phyloP scores from a whole-genome alignment of 2,113 vertebrate species.

The Syngnathus scovelli region DNA sequence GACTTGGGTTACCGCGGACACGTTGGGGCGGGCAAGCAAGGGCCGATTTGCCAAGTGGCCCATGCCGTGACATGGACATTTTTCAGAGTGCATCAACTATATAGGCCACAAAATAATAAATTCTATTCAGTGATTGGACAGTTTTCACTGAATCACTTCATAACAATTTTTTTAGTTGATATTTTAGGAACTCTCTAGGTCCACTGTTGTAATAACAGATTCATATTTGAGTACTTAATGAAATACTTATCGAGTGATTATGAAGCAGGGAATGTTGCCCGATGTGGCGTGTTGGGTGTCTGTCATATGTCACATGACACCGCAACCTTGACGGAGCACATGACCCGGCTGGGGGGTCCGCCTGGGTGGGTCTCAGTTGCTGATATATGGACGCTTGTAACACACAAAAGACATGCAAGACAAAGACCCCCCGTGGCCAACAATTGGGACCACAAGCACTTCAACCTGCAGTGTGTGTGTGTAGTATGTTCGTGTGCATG shows the following conservation, averaged over 20 bases:
- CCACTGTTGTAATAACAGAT: too few species aligned
- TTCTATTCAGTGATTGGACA: too few species aligned
- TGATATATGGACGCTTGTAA: conserved; percentile 5
- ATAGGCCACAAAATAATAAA: too few species aligned
- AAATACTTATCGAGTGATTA: not conserved
- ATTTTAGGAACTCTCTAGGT: not conserved
- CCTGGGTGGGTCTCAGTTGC: not conserved
- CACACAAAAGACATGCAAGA: conserved; percentile 5
- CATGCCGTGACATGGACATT: not conserved
- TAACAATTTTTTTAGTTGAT: too few species aligned
- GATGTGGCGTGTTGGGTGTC: not conserved
- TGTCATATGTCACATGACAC: not conserved
- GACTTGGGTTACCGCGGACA: not conserved
- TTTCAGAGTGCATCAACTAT: too few species aligned
- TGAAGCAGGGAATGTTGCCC: not conserved
- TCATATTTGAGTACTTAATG: too few species aligned
- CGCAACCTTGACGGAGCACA: not conserved
- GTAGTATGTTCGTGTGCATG: not conserved
- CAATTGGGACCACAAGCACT: not conserved
- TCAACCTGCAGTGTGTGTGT: not conserved
- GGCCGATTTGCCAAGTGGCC: too few species aligned
- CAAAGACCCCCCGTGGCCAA: not conserved
- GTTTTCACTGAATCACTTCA: too few species aligned
- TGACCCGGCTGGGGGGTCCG: not conserved
- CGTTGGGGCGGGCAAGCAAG: too few species aligned